Base-by-base conservation (phyloP, 2,888 invertebrate species). In the Drosophila dives region DNA sequence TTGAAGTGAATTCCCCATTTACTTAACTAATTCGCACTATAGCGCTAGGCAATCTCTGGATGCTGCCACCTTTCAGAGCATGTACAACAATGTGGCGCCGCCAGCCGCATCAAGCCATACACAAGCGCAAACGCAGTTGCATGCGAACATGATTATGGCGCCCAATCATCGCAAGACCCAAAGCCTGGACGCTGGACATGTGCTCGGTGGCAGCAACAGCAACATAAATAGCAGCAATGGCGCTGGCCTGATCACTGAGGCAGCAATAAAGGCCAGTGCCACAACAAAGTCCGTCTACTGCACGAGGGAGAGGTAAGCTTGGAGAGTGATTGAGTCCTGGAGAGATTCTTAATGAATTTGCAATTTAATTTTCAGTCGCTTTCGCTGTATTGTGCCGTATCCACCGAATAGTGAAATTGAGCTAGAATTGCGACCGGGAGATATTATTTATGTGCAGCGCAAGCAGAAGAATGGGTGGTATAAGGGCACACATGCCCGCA, bases 381-480 rank as follows among this genome's bases (percentile, higher is more conserved):
- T 97, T 93, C 96, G 98, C 65, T 98, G 98, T 93, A 97, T 98
- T 85, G 98, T 97, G 50, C 97, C 98, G 10, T 98, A 98, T 94
- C 98, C 98, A 15, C 98, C 98, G 1, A 98, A 98, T 93, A 97
- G 97, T 74, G 98, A 98, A 82, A 97, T 97, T 91, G 98, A 99
- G 93, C 93, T 99, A 82, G 98, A 98, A 91, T 93, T 99, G 53
- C 96, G 97, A 81, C 95, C 98, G 48, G 98, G 98, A 72, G 98
- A 98, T 91, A 96, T 98, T 64, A 97, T 98, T 79, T 96, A 97
- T 84, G 98, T 98, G 26, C 97, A 97, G 89, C 97, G 97, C 90
- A 98, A 98, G 91, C 95, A 98, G 61, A 98, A 98, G 60, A 98
- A 98, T 91, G 98, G 98, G 55, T 98, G 98, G 98, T 98, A 97